Base-by-base conservation (phyloP, 1,140 invertebrate genomes). In the Matsumurasca onukii region DNA sequence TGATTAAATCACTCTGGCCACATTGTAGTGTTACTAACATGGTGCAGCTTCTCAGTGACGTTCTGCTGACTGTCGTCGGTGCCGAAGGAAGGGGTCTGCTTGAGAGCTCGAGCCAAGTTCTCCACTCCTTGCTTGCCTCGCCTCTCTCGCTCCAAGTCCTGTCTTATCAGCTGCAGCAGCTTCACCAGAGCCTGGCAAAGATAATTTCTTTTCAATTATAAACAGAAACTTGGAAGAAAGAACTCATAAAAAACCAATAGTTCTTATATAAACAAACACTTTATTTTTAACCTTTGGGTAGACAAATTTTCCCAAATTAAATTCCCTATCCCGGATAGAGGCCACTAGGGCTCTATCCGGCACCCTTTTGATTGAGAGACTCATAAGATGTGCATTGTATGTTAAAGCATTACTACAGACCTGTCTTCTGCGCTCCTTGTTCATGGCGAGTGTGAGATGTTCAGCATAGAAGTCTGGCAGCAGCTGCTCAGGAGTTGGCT, bases 401-500 rank as follows among this genome's bases (percentile, higher is more conserved):
- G n/a, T n/a, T n/a, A n/a, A n/a, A n/a, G n/a, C n/a, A 52, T 68
- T 69, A 17, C 65, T 5, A 72, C 71, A 70, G 77, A 88, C 88
- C 78, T 92, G 88, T 82, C 92, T 93, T 74, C 95, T 83, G 61
- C 95, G 80, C 75, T 97, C 95, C 64, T 87, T 84, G 77, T 97
- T 96, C 95, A 98, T 97, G 15, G 91, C 90, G 71, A 97, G 86
- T 1, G 92, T 94, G 63, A 92, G 88, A 80, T 98, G 94, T 80
- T 98, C 95, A 69, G 94, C 94, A 80, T 96, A 97, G 81, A 96
- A 97, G 78, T 97, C 94, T 0, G 95, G 92, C 39, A 98, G 79
- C 29, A 96, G 82, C 78, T 97, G 94, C 77, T 97, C 91, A 2
- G 86, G 83, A 31, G 84, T 81, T 55, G 85, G 83, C 69, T 85